Percentiles rank a stretch among this genome's conserved stretches.
phyloP scores from a whole-genome alignment of 1,140 invertebrate genomes.

The Drosophila quadrilineata region DNA sequence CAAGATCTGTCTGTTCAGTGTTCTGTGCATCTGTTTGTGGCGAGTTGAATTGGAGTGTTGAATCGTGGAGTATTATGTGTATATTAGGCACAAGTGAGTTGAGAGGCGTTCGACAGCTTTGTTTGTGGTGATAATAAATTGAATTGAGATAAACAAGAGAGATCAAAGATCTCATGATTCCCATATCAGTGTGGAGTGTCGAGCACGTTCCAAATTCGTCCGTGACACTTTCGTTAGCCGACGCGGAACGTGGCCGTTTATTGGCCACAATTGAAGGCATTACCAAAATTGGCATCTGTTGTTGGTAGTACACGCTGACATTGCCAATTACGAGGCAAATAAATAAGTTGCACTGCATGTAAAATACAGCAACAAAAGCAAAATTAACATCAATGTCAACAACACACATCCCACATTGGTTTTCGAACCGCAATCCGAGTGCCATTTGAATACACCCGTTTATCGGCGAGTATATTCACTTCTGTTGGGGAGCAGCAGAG shows the following conservation, averaged over 20 bases:
- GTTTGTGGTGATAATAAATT: slow-evolving; percentile 31
- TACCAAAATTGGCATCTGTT: slow-evolving; percentile 20
- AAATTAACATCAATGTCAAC: slow-evolving; percentile 59
- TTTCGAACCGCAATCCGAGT: slow-evolving; percentile 7
- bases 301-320: slow-evolving; percentile 31
- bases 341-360: slow-evolving; percentile 28
- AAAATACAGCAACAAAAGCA: too few relatives aligned
- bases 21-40: slow-evolving; percentile 15
- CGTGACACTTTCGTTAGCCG: slow-evolving; percentile 52
- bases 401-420: slow-evolving; percentile 40
- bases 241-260: slow-evolving; percentile 45
- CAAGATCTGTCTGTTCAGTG: slow-evolving; percentile 9
- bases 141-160: slow-evolving; percentile 45
- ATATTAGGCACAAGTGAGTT: slow-evolving; percentile 45
- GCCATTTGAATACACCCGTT: slow-evolving; percentile 18
- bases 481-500: slow-evolving; percentile 25
- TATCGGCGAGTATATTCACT: background rate
- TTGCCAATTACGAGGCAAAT: slow-evolving; percentile 31
- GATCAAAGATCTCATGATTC: slow-evolving; percentile 6
- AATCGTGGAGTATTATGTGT: too few relatives aligned
- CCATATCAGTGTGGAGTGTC: slow-evolving; percentile 35
- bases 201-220: slow-evolving; percentile 52
- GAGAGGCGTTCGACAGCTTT: slow-evolving; percentile 36
- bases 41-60: slow-evolving; percentile 56
- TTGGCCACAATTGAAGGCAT: slow-evolving; percentile 29